phyloP scores from a whole-genome alignment of 2,797 vertebrate species.

The Coreius guichenoti region DNA sequence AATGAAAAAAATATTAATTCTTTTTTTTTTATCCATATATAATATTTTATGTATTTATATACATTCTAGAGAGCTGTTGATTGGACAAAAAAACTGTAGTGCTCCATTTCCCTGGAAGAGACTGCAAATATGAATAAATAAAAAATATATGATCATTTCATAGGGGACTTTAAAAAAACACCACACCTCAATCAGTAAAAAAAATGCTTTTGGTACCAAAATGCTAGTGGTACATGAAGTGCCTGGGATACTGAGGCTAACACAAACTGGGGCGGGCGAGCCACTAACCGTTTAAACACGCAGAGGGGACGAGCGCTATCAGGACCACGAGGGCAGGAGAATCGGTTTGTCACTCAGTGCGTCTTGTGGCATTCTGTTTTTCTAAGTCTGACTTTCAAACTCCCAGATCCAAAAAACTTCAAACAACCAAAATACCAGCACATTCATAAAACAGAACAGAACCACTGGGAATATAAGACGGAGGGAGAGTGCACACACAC shows the following conservation, averaged over 20 bases:
- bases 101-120: not conserved
- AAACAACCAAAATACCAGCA: conserved; percentile 95
- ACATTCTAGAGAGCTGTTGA: not conserved
- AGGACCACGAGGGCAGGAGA: conserved; percentile 56
- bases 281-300: not conserved
- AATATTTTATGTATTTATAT: not conserved
- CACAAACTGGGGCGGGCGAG: not conserved
- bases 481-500: conserved; percentile 59
- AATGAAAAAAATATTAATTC: not conserved
- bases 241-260: not conserved
- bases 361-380: conserved; percentile 83
- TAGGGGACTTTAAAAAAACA: not conserved
- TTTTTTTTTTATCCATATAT: not conserved
- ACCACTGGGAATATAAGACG: conserved; percentile 90
- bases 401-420: conserved; percentile 86
- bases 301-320: conserved; percentile 54
- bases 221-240: not conserved
- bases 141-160: not conserved
- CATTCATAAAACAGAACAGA: conserved; percentile 97
- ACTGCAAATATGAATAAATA: conserved; percentile 5
- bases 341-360: conserved; percentile 69
- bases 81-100: not conserved
- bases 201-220: not conserved
- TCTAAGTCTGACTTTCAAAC: conserved; percentile 85
- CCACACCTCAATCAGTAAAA: not conserved